Evolutionary conservation across 2,113 vertebrate genomes (phyloP), one percentile per base, ranked within the genome.

Genomic region (Australoheros scitulus): DNA sequence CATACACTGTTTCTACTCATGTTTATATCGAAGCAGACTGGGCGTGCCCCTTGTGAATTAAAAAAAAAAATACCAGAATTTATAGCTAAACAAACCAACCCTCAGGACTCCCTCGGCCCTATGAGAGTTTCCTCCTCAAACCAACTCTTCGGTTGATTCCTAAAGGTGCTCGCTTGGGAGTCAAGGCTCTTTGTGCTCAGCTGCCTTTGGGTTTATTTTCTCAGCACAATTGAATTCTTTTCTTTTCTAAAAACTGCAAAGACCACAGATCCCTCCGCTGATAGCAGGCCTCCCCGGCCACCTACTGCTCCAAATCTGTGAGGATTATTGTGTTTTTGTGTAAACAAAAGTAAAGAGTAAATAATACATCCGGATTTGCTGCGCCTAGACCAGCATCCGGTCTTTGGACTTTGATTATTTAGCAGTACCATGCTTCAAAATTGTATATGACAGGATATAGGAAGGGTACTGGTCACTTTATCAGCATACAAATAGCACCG

Each of bases 181-280:
- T 61, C 7, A 14, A 11, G 59, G 79, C 79, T 81, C 81, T 94
- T 93, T 94, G 89, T 93, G 80, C 89, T 93, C 29, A 2, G 38
- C 75, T 84, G 91, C 79, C 80, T 91, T 89, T 86, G 87, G 91
- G 82, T 94, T 94, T 92, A 91, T 95, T 94, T 93, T 93, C 82
- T 76, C 84, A 82, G 65, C 81, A 93, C 92, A 93, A 91, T 89
- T 93, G 88, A 92, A 94, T 93, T 90, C 88, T 89, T 90, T 80
- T 84, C 87, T 90, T 90, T 78, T 83, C 80, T 87, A 88, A 91
- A 87, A 81, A 81, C 70, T 61, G 43, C 68, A 82, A 86, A 68
- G 76, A 76, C 77, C 87, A 76, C 55, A 94, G 92, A 95, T 94
- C 86, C 87, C 83, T 60, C 80, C 0, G 8, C 88, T 88, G 92